Conservation (phyloP, 2,797 vertebrate species). For the Spinibarbus caldwelli region DNA sequence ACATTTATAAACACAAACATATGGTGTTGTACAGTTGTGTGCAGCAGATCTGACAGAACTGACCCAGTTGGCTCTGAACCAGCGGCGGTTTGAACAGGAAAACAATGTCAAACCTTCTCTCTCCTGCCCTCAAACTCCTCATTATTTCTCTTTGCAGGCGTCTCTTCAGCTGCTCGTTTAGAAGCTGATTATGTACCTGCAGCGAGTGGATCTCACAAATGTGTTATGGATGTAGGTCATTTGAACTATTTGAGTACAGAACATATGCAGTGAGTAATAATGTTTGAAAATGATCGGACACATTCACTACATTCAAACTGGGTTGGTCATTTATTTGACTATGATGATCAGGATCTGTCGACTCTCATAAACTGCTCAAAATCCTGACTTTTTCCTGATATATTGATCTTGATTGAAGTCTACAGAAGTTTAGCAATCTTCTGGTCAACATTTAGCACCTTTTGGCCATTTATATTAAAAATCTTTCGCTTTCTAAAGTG, state of each 20-base stretch:
- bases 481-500: neutral
- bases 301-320: neutral
- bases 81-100: slow-evolving; percentile 65
- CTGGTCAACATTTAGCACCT: neutral
- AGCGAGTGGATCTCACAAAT: neutral
- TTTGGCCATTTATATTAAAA: neutral
- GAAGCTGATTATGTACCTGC: neutral
- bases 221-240: neutral
- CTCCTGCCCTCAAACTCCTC: neutral
- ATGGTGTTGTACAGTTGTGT: slow-evolving; percentile 46
- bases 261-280: too few species aligned
- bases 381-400: neutral
- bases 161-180: neutral
- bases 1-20: slow-evolving; percentile 20
- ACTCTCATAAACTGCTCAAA: neutral
- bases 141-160: neutral
- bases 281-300: neutral
- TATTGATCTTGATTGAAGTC: neutral
- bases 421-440: neutral
- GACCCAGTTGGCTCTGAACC: slow-evolving; percentile 74
- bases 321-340: neutral
- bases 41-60: slow-evolving; percentile 55
- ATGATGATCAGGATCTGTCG: too few species aligned
- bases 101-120: slow-evolving; percentile 38
- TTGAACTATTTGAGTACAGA: neutral